Percentiles rank a stretch among this genome's conserved stretches.
Conservation (phyloP, 2,888 invertebrate genomes). For the Lepidonotus clava region DNA sequence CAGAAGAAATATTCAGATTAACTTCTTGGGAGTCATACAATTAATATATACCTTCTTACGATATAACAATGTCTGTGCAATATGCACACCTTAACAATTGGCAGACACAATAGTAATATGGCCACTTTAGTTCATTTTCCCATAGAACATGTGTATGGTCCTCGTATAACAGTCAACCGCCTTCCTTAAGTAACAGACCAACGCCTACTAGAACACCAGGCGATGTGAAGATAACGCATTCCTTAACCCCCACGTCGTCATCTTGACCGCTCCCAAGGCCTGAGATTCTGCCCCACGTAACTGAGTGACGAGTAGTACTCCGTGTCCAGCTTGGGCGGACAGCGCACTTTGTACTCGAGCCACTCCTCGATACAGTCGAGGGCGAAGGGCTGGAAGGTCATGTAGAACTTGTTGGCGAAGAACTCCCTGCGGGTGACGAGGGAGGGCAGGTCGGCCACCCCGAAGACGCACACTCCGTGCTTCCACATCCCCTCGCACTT, state of each 20-base stretch:
- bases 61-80: no score
- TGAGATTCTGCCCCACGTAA: slow-evolving; percentile 58
- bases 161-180: no score
- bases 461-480: slow-evolving; percentile 72
- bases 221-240: no score
- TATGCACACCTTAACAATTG: no score
- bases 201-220: no score
- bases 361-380: slow-evolving; percentile 69
- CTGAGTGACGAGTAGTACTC: slow-evolving; percentile 63
- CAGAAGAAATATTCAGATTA: no score
- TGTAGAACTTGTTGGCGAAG: slow-evolving; percentile 73
- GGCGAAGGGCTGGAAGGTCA: slow-evolving; percentile 68
- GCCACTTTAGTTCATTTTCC: no score
- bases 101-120: no score
- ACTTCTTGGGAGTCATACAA: no score
- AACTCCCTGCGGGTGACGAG: slow-evolving; percentile 66
- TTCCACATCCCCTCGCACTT: slow-evolving; percentile 65
- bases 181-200: no score
- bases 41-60: no score
- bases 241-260: not conserved
- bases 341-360: slow-evolving; percentile 62
- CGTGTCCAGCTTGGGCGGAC: slow-evolving; percentile 60
- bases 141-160: no score
- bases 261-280: not conserved
- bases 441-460: slow-evolving; percentile 68